Evolutionary conservation across 2,113 vertebrate species (phyloP).

Genomic region (Ivindomyrus marchei): DNA sequence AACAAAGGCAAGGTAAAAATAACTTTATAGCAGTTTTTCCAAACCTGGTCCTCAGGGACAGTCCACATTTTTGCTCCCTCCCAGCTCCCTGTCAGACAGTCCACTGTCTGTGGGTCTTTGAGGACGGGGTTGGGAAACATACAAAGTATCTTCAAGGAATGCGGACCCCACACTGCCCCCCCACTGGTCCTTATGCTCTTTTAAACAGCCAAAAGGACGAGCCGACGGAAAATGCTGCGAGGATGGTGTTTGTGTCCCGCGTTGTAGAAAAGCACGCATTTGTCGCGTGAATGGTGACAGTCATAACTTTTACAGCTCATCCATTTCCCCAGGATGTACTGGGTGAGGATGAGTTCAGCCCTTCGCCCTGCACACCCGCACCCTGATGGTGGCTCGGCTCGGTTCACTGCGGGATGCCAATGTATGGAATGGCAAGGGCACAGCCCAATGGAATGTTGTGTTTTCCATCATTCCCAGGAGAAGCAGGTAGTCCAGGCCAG

Average conservation of each 20-base stretch:
- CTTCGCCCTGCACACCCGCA: no score
- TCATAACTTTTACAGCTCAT: conserved; percentile 16
- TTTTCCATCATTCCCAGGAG: conserved; percentile 17
- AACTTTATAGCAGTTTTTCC: neutral
- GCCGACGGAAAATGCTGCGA: neutral
- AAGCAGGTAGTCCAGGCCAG: conserved; percentile 34
- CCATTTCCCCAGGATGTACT: neutral
- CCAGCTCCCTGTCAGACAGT: neutral
- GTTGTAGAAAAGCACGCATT: neutral
- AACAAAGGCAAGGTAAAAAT: neutral
- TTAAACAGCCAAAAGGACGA: neutral
- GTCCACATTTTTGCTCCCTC: neutral
- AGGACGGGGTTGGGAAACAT: neutral
- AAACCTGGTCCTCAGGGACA: neutral
- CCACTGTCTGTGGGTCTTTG: neutral
- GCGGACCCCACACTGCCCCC: neutral
- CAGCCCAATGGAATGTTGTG: conserved; percentile 33
- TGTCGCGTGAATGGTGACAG: neutral
- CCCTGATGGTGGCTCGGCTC: conserved; percentile 22
- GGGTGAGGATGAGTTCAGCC: conserved; percentile 16
- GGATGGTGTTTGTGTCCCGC: neutral
- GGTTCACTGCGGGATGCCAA: neutral
- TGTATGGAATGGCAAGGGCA: conserved; percentile 16
- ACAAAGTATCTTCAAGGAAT: neutral
- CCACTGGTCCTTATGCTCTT: neutral